Conservation (phyloP, 1,140 invertebrate genomes). For the Drosophila micromelanica region DNA sequence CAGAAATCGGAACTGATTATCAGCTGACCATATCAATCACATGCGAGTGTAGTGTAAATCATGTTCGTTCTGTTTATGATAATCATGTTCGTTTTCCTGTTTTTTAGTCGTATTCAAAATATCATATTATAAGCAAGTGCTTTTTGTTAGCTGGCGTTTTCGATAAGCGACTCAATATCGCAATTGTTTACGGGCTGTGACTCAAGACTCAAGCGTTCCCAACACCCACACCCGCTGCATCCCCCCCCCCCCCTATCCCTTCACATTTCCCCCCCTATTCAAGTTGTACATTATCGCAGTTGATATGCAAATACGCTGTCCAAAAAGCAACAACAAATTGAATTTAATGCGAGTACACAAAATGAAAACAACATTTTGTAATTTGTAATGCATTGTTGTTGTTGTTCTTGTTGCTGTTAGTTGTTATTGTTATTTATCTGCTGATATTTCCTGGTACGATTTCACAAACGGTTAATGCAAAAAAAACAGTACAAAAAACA, state of each 20-base stretch:
- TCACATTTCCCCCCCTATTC: background rate
- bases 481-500: constrained; percentile 9
- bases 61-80: constrained; percentile 5
- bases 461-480: constrained; percentile 39
- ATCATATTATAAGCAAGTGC: constrained; percentile 26
- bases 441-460: constrained; percentile 80
- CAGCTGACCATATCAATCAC: background rate
- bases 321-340: constrained; percentile 56
- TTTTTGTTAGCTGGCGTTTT: constrained; percentile 30
- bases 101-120: constrained; percentile 31
- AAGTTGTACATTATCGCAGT: constrained; percentile 27
- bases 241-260: background rate
- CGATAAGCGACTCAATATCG: constrained; percentile 39
- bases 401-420: constrained; percentile 33
- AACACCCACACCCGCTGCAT: background rate
- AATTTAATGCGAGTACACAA: constrained; percentile 32
- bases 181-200: constrained; percentile 41
- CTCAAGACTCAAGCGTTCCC: constrained; percentile 30
- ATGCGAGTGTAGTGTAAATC: background rate
- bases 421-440: constrained; percentile 69
- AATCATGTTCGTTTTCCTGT: constrained; percentile 11
- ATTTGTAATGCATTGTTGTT: constrained; percentile 63
- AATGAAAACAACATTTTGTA: constrained; percentile 68
- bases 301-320: constrained; percentile 74
- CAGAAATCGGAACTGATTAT: background rate